Evolutionary conservation across 2,113 vertebrate genomes (phyloP), one percentile per base, ranked within the genome.

Genomic region (Atherinomorus stipes): DNA sequence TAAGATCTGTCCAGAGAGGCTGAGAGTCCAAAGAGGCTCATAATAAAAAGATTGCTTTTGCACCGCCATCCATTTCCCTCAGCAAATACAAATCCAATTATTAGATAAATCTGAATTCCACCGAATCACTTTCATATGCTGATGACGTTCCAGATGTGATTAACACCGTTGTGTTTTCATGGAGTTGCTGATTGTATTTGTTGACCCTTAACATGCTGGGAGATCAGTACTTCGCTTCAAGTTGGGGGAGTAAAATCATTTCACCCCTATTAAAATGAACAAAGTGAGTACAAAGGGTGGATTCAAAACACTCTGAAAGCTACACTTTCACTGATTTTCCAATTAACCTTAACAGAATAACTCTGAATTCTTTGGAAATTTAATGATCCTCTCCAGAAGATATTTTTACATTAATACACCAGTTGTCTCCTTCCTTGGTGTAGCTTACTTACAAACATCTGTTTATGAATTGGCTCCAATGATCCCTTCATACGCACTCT

Each of bases 31-130:
- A 50, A 76, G 64, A 62, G 65, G 69, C 71, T 72, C 64, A 15
- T 51, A 83, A 71, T 63, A 74, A 76, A 64, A 74, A 70, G 61
- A 44, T 51, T 12, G 21, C 64, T 71, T 65, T 49, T 3, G 1
- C 38, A 1, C 25, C 10, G 38, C 28, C 64, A 40, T 60, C 66
- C 18, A 53, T 68, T 50, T 71, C 69, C 71, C 69, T 79, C 50
- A 11, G 72, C 80, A 88, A 88, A 90, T 86, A 85, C 12, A 80
- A 91, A 92, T 88, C 89, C 88, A 88, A 90, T 89, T 86, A 87
- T 81, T 31, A 83, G 71, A 88, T 85, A 83, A 91, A 88, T 76
- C 68, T 58, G 66, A 76, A 74, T 81, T 78, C 34, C 52, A 34
- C 52, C 45, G 57, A n/a, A 68, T 11, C 74, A 74, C 74, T 69